Evolutionary conservation across 2,888 invertebrate genomes (phyloP).

Genomic region (Megamerina dolium): DNA sequence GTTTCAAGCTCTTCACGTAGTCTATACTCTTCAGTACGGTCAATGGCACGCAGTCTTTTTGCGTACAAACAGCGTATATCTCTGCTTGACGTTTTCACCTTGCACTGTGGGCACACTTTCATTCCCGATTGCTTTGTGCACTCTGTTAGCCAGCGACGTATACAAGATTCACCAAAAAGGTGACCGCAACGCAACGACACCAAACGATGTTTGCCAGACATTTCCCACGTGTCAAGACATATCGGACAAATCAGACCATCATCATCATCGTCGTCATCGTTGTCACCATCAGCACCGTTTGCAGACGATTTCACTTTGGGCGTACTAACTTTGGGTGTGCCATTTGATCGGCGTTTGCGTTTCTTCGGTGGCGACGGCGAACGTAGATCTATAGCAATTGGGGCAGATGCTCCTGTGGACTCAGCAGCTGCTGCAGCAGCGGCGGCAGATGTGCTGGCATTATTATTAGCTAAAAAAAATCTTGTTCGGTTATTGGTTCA

Average conservation of each 20-base stretch:
- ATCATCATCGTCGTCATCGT: constrained; percentile 55
- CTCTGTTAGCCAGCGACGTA: constrained; percentile 47
- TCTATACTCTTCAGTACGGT: constrained; percentile 69
- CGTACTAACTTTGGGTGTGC: constrained; percentile 26
- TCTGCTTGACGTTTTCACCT: constrained; percentile 60
- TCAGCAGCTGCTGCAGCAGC: neutral
- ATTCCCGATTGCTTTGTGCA: constrained; percentile 38
- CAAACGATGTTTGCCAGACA: constrained; percentile 76
- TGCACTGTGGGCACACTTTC: constrained; percentile 82
- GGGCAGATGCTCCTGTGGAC: neutral
- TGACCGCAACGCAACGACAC: constrained; percentile 90
- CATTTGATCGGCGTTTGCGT: constrained; percentile 34
- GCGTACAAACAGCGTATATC: constrained; percentile 79
- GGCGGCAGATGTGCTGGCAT: neutral
- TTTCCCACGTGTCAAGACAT: constrained; percentile 84
- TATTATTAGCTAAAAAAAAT: too few relatives aligned
- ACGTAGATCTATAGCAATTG: constrained; percentile 14
- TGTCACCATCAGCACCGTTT: constrained; percentile 46
- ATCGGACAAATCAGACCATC: constrained; percentile 77
- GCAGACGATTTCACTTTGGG: constrained; percentile 24
- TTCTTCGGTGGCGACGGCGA: constrained; percentile 39
- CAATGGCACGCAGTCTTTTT: constrained; percentile 65
- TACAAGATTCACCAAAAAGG: constrained; percentile 77
- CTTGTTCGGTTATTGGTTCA: too few relatives aligned
- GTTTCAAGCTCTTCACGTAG: constrained; percentile 58